Percentiles rank a stretch among this genome's conserved stretches.
phyloP scores from a whole-genome alignment of 2,888 invertebrate genomes.

The Sisyra terminalis region DNA sequence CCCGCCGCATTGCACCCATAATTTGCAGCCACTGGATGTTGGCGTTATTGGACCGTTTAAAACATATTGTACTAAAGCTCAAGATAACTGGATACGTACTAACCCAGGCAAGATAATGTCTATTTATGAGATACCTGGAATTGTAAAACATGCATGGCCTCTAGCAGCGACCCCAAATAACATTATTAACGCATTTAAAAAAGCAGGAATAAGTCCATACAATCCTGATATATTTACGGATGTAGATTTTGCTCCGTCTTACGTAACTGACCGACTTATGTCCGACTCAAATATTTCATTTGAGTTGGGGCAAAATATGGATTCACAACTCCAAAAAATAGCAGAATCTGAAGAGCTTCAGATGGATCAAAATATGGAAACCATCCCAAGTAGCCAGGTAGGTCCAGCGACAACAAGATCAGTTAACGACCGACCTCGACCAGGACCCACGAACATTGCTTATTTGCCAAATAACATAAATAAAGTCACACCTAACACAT shows the following conservation, averaged over 20 bases:
- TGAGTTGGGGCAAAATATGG: no score
- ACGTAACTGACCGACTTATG: neutral
- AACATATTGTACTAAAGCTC: neutral
- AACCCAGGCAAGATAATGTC: conserved; percentile 8
- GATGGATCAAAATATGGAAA: neutral
- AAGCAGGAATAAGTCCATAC: conserved; percentile 14
- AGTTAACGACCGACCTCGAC: neutral
- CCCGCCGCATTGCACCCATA: conserved; percentile 4
- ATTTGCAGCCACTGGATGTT: conserved; percentile 1
- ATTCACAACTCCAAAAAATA: neutral
- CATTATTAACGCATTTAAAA: conserved; percentile 12
- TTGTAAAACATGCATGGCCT: conserved; percentile 14
- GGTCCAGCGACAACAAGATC: neutral
- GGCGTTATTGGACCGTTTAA: conserved; percentile 2
- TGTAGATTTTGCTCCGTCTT: conserved; percentile 11
- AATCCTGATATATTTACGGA: conserved; percentile 10
- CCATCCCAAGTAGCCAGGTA: neutral
- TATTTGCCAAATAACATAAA: neutral
- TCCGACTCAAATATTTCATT: neutral
- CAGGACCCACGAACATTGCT: neutral
- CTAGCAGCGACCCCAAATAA: conserved; percentile 13
- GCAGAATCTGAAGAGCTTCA: neutral
- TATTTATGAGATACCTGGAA: conserved; percentile 13
- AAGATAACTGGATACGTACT: neutral
- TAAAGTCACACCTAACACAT: conserved; percentile 3